Evolutionary conservation across 2,888 invertebrate species (phyloP).

Genomic region (Sussaba pulchella): DNA sequence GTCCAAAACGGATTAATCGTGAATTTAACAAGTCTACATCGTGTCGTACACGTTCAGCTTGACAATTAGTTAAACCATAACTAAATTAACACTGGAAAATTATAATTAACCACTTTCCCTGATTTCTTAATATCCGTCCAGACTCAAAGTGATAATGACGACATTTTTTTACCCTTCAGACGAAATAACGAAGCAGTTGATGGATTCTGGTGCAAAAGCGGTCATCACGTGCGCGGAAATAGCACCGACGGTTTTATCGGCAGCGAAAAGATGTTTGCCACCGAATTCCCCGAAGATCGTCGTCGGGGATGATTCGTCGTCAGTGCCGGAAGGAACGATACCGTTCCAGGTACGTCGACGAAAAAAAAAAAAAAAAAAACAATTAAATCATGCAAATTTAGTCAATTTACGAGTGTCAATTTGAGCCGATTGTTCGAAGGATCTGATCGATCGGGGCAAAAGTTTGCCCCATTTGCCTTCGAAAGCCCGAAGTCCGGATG

Average conservation of each 20-base stretch:
- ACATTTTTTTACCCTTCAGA: no score
- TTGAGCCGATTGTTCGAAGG: constrained; percentile 70
- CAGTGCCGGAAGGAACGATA: constrained; percentile 86
- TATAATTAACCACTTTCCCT: no score
- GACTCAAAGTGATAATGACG: no score
- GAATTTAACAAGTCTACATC: no score
- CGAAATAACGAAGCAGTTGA: constrained; percentile 89
- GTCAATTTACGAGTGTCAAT: neutral
- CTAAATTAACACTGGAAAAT: no score
- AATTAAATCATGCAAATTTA: neutral
- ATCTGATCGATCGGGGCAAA: constrained; percentile 79
- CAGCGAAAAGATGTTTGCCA: constrained; percentile 72
- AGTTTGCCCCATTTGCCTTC: constrained; percentile 71
- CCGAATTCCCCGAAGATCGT: constrained; percentile 74
- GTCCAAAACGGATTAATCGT: no score
- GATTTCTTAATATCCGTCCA: no score
- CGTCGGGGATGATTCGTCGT: constrained; percentile 79
- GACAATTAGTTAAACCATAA: no score
- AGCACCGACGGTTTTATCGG: constrained; percentile 85
- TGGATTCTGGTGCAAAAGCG: constrained; percentile 87
- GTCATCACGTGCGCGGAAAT: constrained; percentile 87
- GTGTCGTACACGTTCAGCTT: no score
- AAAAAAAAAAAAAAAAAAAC: no score
- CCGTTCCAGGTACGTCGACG: constrained; percentile 85
- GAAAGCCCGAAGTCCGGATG: constrained; percentile 66